A percentile compares a stretch with the other conserved stretches of the same genome.
phyloP scores from a whole-genome alignment of 2,797 vertebrate genomes.

The Merluccius polli region DNA sequence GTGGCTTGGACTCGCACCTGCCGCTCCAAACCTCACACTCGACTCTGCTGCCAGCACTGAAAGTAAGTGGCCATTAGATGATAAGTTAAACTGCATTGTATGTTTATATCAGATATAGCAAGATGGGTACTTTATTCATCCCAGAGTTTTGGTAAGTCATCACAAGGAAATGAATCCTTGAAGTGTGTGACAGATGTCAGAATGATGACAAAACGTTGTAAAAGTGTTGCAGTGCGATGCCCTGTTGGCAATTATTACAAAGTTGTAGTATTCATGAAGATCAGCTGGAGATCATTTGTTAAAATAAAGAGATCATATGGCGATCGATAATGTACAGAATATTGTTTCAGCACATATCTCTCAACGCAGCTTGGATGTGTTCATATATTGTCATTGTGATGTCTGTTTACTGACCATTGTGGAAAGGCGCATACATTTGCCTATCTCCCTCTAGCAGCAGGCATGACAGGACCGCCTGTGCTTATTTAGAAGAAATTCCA shows the following conservation, averaged over 20 bases:
- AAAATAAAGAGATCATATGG: not conserved
- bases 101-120: not conserved
- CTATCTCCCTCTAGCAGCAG: conserved; percentile 51
- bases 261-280: not conserved
- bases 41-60: conserved; percentile 66
- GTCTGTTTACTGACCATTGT: conserved; percentile 29
- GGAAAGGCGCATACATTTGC: conserved; percentile 11
- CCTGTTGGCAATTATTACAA: not conserved
- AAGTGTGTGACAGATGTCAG: not conserved
- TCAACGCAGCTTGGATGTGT: conserved; percentile 24
- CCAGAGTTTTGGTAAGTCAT: not conserved
- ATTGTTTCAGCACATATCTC: conserved; percentile 26
- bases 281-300: not conserved
- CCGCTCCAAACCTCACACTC: conserved; percentile 61
- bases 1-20: conserved; percentile 86
- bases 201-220: not conserved
- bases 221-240: not conserved
- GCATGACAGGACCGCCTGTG: conserved; percentile 25
- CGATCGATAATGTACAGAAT: not conserved
- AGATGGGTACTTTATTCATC: not conserved
- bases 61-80: conserved; percentile 49
- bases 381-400: conserved; percentile 20
- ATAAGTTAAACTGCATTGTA: not conserved
- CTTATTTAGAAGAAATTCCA: conserved; percentile 25
- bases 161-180: not conserved